Evolutionary conservation across 2,888 invertebrate species (phyloP).

Genomic region (Panorpa germanica): DNA sequence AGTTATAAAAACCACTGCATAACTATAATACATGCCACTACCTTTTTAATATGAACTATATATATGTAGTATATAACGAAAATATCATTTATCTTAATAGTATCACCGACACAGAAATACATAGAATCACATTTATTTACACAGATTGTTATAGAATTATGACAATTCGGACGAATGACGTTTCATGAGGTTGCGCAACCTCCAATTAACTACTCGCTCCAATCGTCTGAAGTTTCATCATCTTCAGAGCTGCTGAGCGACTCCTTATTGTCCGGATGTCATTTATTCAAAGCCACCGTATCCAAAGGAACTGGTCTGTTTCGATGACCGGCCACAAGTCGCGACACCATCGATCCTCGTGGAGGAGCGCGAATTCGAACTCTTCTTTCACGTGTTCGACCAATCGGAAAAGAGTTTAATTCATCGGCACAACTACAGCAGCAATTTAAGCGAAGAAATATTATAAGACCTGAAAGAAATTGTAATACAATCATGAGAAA

Average conservation of each 20-base stretch:
- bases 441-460: constrained; percentile 22
- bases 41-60: too few species aligned
- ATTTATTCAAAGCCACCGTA: too few species aligned
- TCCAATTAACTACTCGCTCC: too few species aligned
- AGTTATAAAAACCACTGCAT: too few species aligned
- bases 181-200: too few species aligned
- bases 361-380: constrained; percentile 22
- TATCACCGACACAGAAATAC: too few species aligned
- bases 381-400: constrained; percentile 19
- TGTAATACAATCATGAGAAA: background rate
- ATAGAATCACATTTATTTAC: too few species aligned
- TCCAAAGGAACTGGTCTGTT: constrained; percentile 16
- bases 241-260: constrained; percentile 22
- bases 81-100: too few species aligned
- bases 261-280: constrained; percentile 20
- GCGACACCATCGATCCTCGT: constrained; percentile 13
- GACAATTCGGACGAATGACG: too few species aligned
- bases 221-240: constrained; percentile 18
- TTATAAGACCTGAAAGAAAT: constrained; percentile 13
- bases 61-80: too few species aligned
- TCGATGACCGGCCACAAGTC: constrained; percentile 13
- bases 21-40: too few species aligned
- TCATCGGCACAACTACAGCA: constrained; percentile 21
- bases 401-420: constrained; percentile 20
- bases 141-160: too few species aligned